phyloP scores from a whole-genome alignment of 30 jellyfish, hydroid and myxozoan species.

The Chrysaora quinquecirrha region DNA sequence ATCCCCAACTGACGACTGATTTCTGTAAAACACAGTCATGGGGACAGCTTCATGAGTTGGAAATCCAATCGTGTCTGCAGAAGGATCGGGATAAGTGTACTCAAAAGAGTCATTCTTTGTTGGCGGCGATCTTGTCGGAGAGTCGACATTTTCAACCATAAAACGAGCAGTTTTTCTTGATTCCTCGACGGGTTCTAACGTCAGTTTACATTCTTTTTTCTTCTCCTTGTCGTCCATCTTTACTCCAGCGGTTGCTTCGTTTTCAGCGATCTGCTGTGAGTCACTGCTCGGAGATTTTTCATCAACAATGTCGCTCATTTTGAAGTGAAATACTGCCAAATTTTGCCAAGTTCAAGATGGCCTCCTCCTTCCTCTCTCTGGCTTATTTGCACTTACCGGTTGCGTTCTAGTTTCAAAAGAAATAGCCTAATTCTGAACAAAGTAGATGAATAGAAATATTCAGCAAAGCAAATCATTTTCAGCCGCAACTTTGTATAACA shows the following conservation, averaged over 20 bases:
- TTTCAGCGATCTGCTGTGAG: slow-evolving; percentile 3
- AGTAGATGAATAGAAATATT: neutral
- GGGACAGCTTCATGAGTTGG: slow-evolving; percentile 97
- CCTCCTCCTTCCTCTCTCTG: no score
- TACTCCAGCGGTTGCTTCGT: neutral
- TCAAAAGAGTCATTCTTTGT: slow-evolving; percentile 20
- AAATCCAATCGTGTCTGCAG: slow-evolving; percentile 66
- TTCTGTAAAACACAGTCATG: slow-evolving; percentile 82
- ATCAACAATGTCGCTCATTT: neutral
- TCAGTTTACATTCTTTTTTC: neutral
- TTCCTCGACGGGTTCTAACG: neutral
- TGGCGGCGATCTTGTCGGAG: slow-evolving; percentile 31
- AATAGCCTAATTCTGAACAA: neutral
- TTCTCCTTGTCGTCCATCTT: neutral
- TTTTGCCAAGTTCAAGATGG: no score
- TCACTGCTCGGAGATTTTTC: neutral
- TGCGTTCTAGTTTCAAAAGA: neutral
- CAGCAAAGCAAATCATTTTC: neutral
- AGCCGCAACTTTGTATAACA: neutral
- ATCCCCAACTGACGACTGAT: slow-evolving; percentile 70
- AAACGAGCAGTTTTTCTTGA: slow-evolving; percentile 56
- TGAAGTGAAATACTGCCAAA: neutral
- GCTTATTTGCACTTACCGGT: neutral
- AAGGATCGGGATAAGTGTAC: slow-evolving; percentile 44
- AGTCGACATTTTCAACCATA: slow-evolving; percentile 76